phyloP scores from a whole-genome alignment of 2,113 vertebrate species.

The Mustelus asterias region DNA sequence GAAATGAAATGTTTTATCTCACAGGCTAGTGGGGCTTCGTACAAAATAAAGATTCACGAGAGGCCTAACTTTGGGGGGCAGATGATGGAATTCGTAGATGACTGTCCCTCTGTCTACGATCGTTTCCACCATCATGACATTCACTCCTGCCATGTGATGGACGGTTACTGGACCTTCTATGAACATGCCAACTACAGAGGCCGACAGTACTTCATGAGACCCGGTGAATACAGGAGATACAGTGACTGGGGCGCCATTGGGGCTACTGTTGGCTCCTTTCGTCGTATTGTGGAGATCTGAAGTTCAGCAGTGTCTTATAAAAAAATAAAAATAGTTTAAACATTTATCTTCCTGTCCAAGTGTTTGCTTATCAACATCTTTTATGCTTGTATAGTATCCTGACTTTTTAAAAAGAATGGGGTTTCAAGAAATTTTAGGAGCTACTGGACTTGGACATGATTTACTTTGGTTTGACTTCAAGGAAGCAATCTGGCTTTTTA shows the following conservation, averaged over 20 bases:
- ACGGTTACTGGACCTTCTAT: conserved; percentile 23
- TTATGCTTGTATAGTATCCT: background rate
- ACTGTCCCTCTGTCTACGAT: conserved; percentile 25
- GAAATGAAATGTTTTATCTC: background rate
- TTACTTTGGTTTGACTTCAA: background rate
- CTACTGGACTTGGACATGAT: background rate
- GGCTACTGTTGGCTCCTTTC: background rate
- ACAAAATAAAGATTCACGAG: conserved; percentile 11
- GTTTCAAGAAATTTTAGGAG: background rate
- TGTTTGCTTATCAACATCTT: background rate
- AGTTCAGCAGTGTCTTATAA: background rate
- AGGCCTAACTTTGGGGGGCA: background rate
- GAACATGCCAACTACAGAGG: conserved; percentile 24
- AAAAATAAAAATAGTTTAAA: background rate
- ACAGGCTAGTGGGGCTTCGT: background rate
- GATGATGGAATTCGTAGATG: conserved; percentile 19
- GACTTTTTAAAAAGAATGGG: background rate
- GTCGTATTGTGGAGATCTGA: background rate
- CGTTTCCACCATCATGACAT: background rate
- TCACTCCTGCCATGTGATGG: conserved; percentile 20
- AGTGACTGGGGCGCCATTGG: background rate
- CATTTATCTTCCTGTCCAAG: background rate
- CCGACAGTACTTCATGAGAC: conserved; percentile 2
- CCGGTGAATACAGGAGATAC: conserved; percentile 20
- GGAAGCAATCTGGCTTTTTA: background rate